A percentile compares a stretch with the other conserved stretches of the same genome.
phyloP scores from a whole-genome alignment of 2,888 invertebrate species.

The Mimas tiliae region DNA sequence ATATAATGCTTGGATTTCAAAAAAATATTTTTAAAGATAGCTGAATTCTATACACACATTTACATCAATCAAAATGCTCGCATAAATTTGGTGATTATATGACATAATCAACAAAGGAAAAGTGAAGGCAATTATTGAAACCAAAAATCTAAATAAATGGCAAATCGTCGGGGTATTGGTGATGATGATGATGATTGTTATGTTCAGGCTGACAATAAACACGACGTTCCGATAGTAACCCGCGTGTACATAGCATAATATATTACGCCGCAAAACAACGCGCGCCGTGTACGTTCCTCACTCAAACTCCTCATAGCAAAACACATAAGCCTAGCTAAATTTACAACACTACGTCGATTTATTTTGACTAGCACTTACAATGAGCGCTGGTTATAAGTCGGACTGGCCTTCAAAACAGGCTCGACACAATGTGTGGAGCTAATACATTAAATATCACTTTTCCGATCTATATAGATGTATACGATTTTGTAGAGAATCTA shows the following conservation, averaged over 20 bases:
- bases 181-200: too few species aligned
- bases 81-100: neutral
- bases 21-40: neutral
- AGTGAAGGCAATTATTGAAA: neutral
- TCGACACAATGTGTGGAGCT: neutral
- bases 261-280: slow-evolving; percentile 21
- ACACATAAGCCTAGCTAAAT: slow-evolving; percentile 63
- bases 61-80: too few species aligned
- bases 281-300: neutral
- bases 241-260: slow-evolving; percentile 17
- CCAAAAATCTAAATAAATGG: neutral
- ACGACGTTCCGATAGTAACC: slow-evolving; percentile 21
- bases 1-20: neutral
- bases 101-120: neutral
- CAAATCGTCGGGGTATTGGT: neutral
- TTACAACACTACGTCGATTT: slow-evolving; percentile 65
- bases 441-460: neutral
- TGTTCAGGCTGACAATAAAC: neutral
- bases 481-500: neutral
- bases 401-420: neutral
- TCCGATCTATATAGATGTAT: neutral
- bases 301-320: slow-evolving; percentile 46
- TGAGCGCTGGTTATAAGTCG: slow-evolving; percentile 50
- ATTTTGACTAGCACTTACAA: slow-evolving; percentile 72
- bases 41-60: too few species aligned